phyloP scores from a whole-genome alignment of 2,113 vertebrate genomes.

The Ctenomys sociabilis region DNA sequence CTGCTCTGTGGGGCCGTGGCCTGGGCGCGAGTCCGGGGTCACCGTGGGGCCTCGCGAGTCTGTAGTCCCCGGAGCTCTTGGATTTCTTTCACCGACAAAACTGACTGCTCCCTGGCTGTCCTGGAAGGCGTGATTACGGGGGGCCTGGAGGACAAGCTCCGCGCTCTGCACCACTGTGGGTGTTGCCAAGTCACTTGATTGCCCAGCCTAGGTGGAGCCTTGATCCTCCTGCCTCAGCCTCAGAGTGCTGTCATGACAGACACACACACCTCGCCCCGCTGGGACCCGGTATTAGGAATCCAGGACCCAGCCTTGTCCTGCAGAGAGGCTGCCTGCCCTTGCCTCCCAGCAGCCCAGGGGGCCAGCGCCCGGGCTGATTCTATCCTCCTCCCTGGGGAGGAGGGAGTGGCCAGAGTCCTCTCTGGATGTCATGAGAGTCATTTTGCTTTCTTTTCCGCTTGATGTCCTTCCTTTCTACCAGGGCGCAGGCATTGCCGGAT shows the following conservation, averaged over 20 bases:
- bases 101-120: not conserved
- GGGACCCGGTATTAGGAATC: not conserved
- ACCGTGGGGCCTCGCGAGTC: not conserved
- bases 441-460: slow-evolving; percentile 34
- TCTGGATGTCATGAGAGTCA: not conserved
- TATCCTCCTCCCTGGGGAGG: slow-evolving; percentile 13
- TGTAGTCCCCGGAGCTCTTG: not conserved
- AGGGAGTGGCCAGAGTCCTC: not conserved
- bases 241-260: not conserved
- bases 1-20: not conserved
- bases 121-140: not conserved
- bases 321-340: not conserved
- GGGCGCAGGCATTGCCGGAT: not conserved
- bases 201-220: not conserved
- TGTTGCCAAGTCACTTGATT: not conserved
- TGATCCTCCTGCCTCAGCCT: not conserved
- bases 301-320: not conserved
- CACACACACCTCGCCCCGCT: not conserved
- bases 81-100: not conserved
- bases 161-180: not conserved
- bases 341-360: not conserved
- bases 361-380: slow-evolving; percentile 26
- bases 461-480: not conserved
- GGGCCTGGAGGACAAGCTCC: not conserved
- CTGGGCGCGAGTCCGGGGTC: not conserved